Percentiles rank a stretch among this genome's conserved stretches.
phyloP scores from a whole-genome alignment of 1,140 invertebrate genomes.

The Hycleus phaleratus region DNA sequence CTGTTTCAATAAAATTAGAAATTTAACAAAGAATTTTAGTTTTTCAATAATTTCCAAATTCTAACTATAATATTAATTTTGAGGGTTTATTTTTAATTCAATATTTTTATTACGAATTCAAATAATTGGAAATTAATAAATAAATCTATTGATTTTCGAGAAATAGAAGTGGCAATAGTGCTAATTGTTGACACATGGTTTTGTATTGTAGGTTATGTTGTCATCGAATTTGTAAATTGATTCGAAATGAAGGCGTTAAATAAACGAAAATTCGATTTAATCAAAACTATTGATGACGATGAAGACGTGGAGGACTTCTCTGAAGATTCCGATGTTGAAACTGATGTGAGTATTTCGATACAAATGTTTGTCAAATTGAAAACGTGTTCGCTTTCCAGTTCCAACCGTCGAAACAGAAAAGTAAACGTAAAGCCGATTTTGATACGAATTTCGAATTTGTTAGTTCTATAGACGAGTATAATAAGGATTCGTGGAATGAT shows the following conservation, averaged over 20 bases:
- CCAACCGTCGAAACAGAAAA: conserved; percentile 68
- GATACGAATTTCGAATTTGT: conserved; percentile 69
- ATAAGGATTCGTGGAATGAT: conserved; percentile 79
- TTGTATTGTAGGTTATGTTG: background rate
- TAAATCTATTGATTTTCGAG: too few species aligned
- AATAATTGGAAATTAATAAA: too few species aligned
- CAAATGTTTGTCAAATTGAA: conserved; percentile 35
- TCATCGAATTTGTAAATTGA: too few species aligned
- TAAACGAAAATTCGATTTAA: background rate
- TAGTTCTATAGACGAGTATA: conserved; percentile 63
- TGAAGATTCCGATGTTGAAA: conserved; percentile 41
- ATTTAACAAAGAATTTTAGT: too few species aligned
- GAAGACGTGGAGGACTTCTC: conserved; percentile 69
- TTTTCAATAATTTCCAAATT: too few species aligned
- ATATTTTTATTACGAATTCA: too few species aligned
- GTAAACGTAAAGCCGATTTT: conserved; percentile 47
- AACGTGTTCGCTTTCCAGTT: conserved; percentile 48
- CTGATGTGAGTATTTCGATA: conserved; percentile 1
- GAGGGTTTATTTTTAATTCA: too few species aligned
- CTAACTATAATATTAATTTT: too few species aligned
- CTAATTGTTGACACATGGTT: background rate
- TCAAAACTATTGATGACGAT: conserved; percentile 70
- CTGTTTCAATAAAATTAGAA: too few species aligned
- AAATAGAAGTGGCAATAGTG: too few species aligned
- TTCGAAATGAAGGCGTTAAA: too few species aligned